Percentiles rank a stretch among this genome's conserved stretches.
These are phyloP conservation scores for Lota lota DNA, from an alignment of 2,113 vertebrate species.

Conservation along the genomic window DNA sequence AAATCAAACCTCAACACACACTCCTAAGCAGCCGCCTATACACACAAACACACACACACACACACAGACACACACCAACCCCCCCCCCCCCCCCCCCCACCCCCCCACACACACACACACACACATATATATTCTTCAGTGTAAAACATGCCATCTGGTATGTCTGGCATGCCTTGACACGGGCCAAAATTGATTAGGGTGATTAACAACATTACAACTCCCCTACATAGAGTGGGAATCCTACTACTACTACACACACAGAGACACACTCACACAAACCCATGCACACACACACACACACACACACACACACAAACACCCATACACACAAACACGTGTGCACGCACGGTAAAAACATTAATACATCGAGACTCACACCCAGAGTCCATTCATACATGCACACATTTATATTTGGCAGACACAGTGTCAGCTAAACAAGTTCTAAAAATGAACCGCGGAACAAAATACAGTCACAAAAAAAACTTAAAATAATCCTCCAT, in stretches of 20 bases:
- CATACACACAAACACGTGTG: background rate
- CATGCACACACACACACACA: conserved; percentile 1
- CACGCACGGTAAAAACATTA: background rate
- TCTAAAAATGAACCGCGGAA: no score
- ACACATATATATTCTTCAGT: conserved; percentile 22
- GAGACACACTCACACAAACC: conserved; percentile 7
- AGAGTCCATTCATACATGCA: no score
- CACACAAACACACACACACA: background rate
- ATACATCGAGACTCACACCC: no score
- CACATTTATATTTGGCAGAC: no score
- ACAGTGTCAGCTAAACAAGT: no score
- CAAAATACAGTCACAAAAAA: no score
- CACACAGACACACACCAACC: conserved; percentile 3
- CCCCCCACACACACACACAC: conserved; percentile 1
- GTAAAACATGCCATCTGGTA: conserved; percentile 46
- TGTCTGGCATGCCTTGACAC: conserved; percentile 50
- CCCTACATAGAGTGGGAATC: background rate
- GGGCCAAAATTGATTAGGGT: conserved; percentile 50
- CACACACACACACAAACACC: conserved; percentile 15
- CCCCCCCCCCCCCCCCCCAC: background rate
- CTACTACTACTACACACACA: background rate
- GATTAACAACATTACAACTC: conserved; percentile 42
- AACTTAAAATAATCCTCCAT: no score
- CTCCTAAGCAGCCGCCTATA: background rate
- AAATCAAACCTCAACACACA: background rate